Base-by-base conservation (phyloP, 1,140 invertebrate genomes). In the Dendroctonus valens region DNA sequence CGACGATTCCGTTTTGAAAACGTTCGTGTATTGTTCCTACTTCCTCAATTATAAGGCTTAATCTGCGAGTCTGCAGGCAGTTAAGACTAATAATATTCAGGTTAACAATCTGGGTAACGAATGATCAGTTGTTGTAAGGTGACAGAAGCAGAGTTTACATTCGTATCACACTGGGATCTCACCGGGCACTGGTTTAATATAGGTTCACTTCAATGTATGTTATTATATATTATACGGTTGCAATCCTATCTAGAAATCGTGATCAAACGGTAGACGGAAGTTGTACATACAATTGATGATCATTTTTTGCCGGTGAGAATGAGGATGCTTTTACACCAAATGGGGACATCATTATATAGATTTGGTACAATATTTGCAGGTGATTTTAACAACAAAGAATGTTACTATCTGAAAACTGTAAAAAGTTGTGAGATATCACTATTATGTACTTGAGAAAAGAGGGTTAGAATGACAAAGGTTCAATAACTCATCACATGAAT, bases 151-250 rank as follows among this genome's bases (percentile, higher is more conserved):
- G 48, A 60, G 44, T 60, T 38, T 26, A 40, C 11, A 37, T 38
- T 41, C 44, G 48, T 60, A 60, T 60, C 58, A 60, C 40, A 60
- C 58, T 49, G 58, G 11, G 58, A 60, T 60, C 58, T 60, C 58
- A 37, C 12, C 58, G 58, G 58, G 58, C 41, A 60, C 44, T 60
- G 38, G 14, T 60, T 49, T 60, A 60, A 60, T 60, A 60, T 50
- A 46, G 48, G 39, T 60, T 49, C 58, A 60, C 41, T 60, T 41
- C 15, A 39, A 60, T 49, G 58, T 60, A 60, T 60, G 60, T 40
- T 58, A 58, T 58, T 58, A 58, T 58, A 58, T 58, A 58, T 58
- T 58, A 58, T 42, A 58, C 54, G 44, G 54, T 58, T 41, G 26
- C 54, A 58, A 50, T 50, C n/a, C 8, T 50, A 50, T 26, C 26